Evolutionary conservation across 2,888 invertebrate species (phyloP), one percentile per base, ranked within the genome.

Genomic region (Eilema depressum): DNA sequence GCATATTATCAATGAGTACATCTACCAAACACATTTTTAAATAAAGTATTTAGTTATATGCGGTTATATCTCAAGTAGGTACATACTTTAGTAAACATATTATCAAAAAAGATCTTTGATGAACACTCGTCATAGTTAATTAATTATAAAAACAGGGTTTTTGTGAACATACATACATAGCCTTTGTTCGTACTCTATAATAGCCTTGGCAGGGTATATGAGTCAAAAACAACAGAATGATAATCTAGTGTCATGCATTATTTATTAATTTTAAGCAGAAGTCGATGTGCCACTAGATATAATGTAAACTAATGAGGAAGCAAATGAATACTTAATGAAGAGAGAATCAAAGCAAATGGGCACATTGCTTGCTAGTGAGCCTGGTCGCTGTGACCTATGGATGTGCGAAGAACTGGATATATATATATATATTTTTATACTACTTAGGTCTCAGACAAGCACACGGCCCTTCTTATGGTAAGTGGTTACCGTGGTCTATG

Each of bases 261-360:
- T 59, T 25, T 59, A 59, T 59, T 59, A 14, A 26, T 25, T 59
- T 59, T 59, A 26, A 26, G 12, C 26, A 59, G 57, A 59, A 26
- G 57, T 11, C 26, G n/a, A 59, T 59, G 57, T 59, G 26, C 57
- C 26, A 4, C 26, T 23, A 26, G 17, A 26, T 26, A 59, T 12
- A 57, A 57, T 59, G 23, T 59, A 59, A 59, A 59, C 23, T 59
- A 26, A 59, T 26, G 57, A 59, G 57, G 57, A 59, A 59, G 57
- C 1, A 23, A 26, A 25, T 1, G 23, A 25, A 25, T 57, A 57
- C 14, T 57, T 57, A 25, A 57, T 26, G 14, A 59, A 23, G 57
- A 59, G 57, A 59, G 23, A 59, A 59, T 53, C n/a, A 53, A 10
- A n/a, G n/a, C n/a, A 53, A 53, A 53, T n/a, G 53, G n/a, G 53